phyloP scores from a whole-genome alignment of 2,888 invertebrate genomes.

The Polyploca ridens region DNA sequence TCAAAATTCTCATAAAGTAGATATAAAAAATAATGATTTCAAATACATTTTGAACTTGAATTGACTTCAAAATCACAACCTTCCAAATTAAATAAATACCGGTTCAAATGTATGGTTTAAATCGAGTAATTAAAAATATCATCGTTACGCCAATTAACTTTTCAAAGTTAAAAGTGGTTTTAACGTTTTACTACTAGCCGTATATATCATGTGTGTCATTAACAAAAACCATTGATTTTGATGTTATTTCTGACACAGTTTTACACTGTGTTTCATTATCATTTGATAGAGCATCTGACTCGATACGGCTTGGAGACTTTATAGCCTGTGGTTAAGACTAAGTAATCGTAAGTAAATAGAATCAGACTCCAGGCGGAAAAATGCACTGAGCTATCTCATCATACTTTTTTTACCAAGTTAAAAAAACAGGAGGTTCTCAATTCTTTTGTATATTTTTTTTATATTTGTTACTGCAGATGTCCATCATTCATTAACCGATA shows the following conservation, averaged over 20 bases:
- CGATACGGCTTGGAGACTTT: slow-evolving; percentile 67
- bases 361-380: slow-evolving; percentile 52
- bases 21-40: background rate
- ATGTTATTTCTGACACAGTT: slow-evolving; percentile 14
- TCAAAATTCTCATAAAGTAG: background rate
- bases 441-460: too few species aligned
- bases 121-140: slow-evolving; percentile 67
- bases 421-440: too few species aligned
- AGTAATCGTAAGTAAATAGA: slow-evolving; percentile 67
- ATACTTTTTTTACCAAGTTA: too few species aligned
- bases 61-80: background rate
- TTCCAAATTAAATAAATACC: slow-evolving; percentile 16
- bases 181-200: slow-evolving; percentile 44
- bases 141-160: slow-evolving; percentile 81
- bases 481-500: too few species aligned
- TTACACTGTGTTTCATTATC: slow-evolving; percentile 30
- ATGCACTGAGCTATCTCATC: background rate
- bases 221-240: background rate
- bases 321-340: slow-evolving; percentile 59
- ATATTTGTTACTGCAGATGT: too few species aligned
- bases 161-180: slow-evolving; percentile 73
- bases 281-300: slow-evolving; percentile 22
- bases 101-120: slow-evolving; percentile 38
- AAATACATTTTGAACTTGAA: background rate
- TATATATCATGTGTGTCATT: slow-evolving; percentile 27